phyloP scores from a whole-genome alignment of 92 coral and sea anemone genomes.

The Virgularia gustaviana region DNA sequence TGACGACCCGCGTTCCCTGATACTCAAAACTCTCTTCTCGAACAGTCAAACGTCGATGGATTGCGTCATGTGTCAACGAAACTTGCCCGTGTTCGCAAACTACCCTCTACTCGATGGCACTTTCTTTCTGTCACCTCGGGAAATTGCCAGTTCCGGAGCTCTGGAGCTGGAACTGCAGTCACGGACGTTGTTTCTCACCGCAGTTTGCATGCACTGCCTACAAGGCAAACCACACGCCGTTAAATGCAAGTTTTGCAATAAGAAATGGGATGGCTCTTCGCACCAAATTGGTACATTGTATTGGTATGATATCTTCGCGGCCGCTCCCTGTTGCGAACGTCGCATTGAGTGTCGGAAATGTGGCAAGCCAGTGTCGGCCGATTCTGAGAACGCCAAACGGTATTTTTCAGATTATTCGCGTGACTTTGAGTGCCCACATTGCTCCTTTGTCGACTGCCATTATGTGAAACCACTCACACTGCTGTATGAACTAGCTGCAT shows the following conservation, averaged over 20 bases:
- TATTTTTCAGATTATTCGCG: constrained; percentile 92
- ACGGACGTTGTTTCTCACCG: constrained; percentile 69
- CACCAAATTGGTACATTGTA: constrained; percentile 95
- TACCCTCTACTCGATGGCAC: constrained; percentile 97
- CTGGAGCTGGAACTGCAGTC: constrained; percentile 83
- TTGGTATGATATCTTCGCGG: constrained; percentile 93
- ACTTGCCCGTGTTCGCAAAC: constrained; percentile 90
- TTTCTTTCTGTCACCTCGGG: constrained; percentile 84
- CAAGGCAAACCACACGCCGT: constrained; percentile 89
- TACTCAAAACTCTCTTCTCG: constrained; percentile 76
- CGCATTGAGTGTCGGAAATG: constrained; percentile 87
- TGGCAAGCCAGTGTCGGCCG: constrained; percentile 86
- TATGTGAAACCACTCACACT: constrained; percentile 79
- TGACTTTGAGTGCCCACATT: constrained; percentile 86
- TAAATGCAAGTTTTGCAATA: constrained; percentile 84
- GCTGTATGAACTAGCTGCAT: constrained; percentile 52
- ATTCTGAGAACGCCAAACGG: constrained; percentile 63
- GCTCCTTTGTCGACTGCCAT: constrained; percentile 86
- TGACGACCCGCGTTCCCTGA: constrained; percentile 90
- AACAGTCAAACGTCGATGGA: constrained; percentile 66
- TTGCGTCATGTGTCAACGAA: constrained; percentile 83
- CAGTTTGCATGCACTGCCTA: constrained; percentile 90
- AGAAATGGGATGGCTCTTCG: constrained; percentile 89
- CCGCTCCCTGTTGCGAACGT: constrained; percentile 90
- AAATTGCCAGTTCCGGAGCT: constrained; percentile 64